A percentile compares a stretch with the other conserved stretches of the same genome.
Conservation (phyloP, 2,888 invertebrate species). For the Amphipoea oculea region DNA sequence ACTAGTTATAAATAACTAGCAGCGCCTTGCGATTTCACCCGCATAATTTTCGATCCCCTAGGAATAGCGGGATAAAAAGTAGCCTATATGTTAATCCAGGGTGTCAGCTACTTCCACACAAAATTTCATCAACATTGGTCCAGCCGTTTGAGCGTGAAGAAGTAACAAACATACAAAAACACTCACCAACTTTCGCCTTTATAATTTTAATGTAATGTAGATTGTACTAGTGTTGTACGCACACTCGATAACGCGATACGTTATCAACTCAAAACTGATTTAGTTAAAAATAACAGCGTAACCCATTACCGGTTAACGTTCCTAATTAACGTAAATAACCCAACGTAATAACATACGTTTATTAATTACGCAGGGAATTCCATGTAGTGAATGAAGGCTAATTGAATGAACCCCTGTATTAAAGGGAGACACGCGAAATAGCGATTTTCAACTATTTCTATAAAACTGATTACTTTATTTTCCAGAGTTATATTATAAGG, state of each 20-base stretch:
- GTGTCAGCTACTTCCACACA: too few relatives aligned
- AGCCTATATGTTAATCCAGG: too few relatives aligned
- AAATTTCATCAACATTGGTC: too few relatives aligned
- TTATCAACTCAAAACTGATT: conserved; percentile 49
- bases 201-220: too few relatives aligned
- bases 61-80: too few relatives aligned
- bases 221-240: conserved; percentile 28
- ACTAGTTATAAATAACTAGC: too few relatives aligned
- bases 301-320: conserved; percentile 51
- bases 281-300: conserved; percentile 47
- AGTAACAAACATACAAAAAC: too few relatives aligned
- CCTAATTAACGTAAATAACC: conserved; percentile 57
- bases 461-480: conserved; percentile 72
- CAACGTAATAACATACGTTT: conserved; percentile 49
- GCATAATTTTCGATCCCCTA: too few relatives aligned
- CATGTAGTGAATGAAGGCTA: conserved; percentile 54
- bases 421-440: conserved; percentile 75
- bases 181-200: too few relatives aligned
- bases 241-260: conserved; percentile 18
- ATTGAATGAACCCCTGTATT: conserved; percentile 66
- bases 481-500: conserved; percentile 53
- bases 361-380: conserved; percentile 62
- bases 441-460: conserved; percentile 73
- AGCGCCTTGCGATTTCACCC: too few relatives aligned
- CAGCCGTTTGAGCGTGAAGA: too few relatives aligned